Evolutionary conservation across 2,888 invertebrate species (phyloP).

Genomic region (Drosophila ustulata): DNA sequence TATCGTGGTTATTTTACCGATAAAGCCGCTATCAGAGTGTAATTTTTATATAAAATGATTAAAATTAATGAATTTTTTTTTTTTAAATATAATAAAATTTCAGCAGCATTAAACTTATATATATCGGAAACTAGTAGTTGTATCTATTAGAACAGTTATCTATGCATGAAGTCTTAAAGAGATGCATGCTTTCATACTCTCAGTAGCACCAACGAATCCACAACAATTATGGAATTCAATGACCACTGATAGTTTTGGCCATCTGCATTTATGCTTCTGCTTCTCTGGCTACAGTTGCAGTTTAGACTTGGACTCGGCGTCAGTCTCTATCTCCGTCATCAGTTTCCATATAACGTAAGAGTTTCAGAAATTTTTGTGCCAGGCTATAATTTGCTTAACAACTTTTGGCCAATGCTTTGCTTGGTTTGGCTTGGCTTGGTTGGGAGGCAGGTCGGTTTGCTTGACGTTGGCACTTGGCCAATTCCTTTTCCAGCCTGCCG

Average conservation of each 20-base stretch:
- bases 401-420: slow-evolving; percentile 66
- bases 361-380: slow-evolving; percentile 55
- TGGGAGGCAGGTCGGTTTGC: slow-evolving; percentile 32
- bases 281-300: slow-evolving; percentile 24
- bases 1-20: no score
- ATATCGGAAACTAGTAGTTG: slow-evolving; percentile 1
- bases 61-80: no score
- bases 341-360: slow-evolving; percentile 32
- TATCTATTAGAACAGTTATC: background rate
- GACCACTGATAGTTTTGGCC: slow-evolving; percentile 45
- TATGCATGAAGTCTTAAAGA: slow-evolving; percentile 1
- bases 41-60: no score
- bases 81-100: no score
- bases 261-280: slow-evolving; percentile 36
- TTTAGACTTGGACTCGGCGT: slow-evolving; percentile 11
- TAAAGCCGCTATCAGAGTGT: no score
- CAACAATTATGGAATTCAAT: slow-evolving; percentile 37
- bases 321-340: slow-evolving; percentile 12
- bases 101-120: background rate
- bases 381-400: slow-evolving; percentile 78
- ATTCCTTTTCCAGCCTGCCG: slow-evolving; percentile 55
- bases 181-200: slow-evolving; percentile 12
- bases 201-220: slow-evolving; percentile 13
- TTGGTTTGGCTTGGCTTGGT: background rate
- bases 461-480: slow-evolving; percentile 62